These are phyloP conservation scores for Nestor notabilis DNA, from an alignment of 2,113 vertebrate species.

Conservation along the genomic window DNA sequence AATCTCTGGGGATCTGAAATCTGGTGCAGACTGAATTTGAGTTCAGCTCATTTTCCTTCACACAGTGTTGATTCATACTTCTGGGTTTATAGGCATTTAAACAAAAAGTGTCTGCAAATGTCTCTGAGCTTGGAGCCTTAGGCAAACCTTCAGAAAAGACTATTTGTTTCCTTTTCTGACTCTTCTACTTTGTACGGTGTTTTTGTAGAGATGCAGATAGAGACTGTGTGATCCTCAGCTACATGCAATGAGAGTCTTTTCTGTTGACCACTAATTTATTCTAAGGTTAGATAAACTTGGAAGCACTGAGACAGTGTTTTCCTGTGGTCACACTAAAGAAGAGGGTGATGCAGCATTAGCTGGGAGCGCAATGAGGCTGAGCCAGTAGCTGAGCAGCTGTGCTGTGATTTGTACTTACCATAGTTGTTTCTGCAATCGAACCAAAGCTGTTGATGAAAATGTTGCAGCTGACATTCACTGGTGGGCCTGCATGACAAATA, in stretches of 20 bases:
- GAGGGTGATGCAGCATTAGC: background rate
- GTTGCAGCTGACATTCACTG: constrained; percentile 98
- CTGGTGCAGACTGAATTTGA: background rate
- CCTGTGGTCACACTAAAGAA: background rate
- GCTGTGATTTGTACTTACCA: constrained; percentile 83
- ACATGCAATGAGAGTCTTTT: accelerated
- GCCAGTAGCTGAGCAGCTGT: constrained; percentile 4
- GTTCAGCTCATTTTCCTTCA: background rate
- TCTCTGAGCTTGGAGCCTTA: background rate
- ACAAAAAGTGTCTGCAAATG: background rate
- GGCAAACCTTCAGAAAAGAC: background rate
- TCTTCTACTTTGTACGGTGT: background rate
- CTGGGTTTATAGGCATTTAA: background rate
- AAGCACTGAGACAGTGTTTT: background rate
- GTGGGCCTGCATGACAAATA: constrained; percentile 85
- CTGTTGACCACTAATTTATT: background rate
- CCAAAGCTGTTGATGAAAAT: constrained; percentile 99
- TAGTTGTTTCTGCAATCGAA: constrained; percentile 98
- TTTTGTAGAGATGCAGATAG: background rate
- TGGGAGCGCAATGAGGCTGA: background rate
- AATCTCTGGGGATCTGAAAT: background rate
- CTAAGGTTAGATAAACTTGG: background rate
- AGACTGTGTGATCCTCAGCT: background rate
- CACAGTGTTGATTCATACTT: background rate
- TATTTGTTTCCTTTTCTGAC: background rate